Conservation (phyloP, 2,113 vertebrate genomes). For the Laticauda colubrina region DNA sequence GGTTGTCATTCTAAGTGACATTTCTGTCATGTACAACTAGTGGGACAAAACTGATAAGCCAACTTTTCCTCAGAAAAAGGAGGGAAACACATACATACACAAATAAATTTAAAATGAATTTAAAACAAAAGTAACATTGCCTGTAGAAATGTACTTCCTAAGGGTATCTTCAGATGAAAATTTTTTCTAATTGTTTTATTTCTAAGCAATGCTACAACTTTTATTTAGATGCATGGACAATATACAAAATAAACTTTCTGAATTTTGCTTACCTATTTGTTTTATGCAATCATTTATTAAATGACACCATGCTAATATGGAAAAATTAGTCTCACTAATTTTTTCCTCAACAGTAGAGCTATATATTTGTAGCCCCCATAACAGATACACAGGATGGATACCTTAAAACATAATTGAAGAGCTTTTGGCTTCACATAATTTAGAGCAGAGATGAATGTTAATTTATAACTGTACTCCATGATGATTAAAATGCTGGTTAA, state of each 20-base stretch:
- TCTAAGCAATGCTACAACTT: background rate
- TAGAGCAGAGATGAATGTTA: background rate
- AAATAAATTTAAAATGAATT: background rate
- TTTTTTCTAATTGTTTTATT: background rate
- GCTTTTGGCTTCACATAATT: background rate
- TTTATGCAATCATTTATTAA: background rate
- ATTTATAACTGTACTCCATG: background rate
- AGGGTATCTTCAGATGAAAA: background rate
- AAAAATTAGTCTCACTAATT: background rate
- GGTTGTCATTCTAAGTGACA: slow-evolving; percentile 67
- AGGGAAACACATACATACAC: background rate
- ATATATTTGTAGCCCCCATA: background rate
- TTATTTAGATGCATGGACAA: no score
- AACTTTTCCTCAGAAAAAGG: slow-evolving; percentile 52
- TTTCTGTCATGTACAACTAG: slow-evolving; percentile 67
- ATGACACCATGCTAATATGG: background rate
- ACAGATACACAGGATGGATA: background rate
- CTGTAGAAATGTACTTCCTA: no score
- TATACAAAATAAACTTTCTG: background rate
- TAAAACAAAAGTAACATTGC: background rate
- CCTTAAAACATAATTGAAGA: background rate
- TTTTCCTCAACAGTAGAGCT: background rate
- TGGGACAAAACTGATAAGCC: slow-evolving; percentile 68
- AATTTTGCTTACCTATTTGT: background rate
- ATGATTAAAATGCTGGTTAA: background rate